Evolutionary conservation across 2,113 vertebrate genomes (phyloP).

Genomic region (Danionella cerebrum): DNA sequence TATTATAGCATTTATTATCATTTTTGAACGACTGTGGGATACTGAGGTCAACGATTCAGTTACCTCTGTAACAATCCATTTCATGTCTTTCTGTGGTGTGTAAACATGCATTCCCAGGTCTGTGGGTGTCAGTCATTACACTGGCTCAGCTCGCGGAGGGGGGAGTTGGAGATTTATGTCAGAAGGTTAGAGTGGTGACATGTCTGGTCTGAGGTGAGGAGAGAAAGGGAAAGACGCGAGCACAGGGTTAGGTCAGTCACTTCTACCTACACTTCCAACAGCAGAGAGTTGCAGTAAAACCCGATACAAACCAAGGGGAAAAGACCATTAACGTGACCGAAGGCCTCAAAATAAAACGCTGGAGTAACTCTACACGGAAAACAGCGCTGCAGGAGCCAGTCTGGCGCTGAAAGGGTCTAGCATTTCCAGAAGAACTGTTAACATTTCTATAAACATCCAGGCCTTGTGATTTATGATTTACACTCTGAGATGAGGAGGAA

Average conservation of each 20-base stretch:
- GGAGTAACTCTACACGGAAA: conserved; percentile 15
- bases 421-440: not conserved
- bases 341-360: conserved; percentile 27
- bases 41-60: not conserved
- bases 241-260: not conserved
- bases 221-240: conserved; percentile 27
- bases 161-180: conserved; percentile 25
- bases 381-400: conserved; percentile 6
- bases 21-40: not conserved
- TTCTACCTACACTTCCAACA: not conserved
- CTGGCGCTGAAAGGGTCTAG: not conserved
- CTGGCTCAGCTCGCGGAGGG: not conserved
- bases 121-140: not conserved
- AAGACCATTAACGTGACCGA: conserved; percentile 13
- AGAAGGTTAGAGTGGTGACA: conserved; percentile 25
- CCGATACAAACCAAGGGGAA: conserved; percentile 1
- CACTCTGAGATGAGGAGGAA: not conserved
- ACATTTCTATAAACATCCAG: not conserved
- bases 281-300: not conserved
- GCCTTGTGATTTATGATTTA: not conserved
- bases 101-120: not conserved
- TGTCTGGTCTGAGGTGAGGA: conserved; percentile 6
- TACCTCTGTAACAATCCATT: not conserved
- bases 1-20: not conserved
- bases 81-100: not conserved